phyloP scores from a whole-genome alignment of 2,888 invertebrate genomes.

The Sabatieria punctata region DNA sequence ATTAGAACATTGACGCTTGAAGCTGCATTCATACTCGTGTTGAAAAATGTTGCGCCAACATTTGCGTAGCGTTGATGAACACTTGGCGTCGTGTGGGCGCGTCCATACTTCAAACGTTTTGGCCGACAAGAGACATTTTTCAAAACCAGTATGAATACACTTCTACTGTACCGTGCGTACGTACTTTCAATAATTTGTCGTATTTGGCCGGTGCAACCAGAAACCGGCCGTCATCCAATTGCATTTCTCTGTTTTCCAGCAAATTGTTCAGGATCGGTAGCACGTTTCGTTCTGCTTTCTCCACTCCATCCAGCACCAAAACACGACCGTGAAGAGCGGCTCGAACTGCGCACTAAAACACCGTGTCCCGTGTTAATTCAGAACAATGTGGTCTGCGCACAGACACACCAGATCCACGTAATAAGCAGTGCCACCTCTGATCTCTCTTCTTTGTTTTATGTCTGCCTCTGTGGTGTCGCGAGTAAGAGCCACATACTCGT shows the following conservation, averaged over 20 bases:
- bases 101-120: too few relatives aligned
- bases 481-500: constrained; percentile 80
- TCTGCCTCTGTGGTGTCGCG: constrained; percentile 93
- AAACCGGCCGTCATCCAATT: constrained; percentile 86
- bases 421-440: constrained; percentile 62
- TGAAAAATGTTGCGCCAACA: too few relatives aligned
- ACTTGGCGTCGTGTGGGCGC: too few relatives aligned
- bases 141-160: too few relatives aligned
- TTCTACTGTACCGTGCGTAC: not conserved
- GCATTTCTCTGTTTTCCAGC: constrained; percentile 92
- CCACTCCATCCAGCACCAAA: constrained; percentile 79
- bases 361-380: not conserved
- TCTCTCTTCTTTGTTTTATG: constrained; percentile 83
- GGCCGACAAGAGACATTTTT: too few relatives aligned
- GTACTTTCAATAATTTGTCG: constrained; percentile 65
- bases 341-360: constrained; percentile 63
- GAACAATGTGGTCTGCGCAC: not conserved
- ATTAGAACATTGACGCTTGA: too few relatives aligned
- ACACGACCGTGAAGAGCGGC: constrained; percentile 75
- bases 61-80: too few relatives aligned
- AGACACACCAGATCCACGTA: constrained; percentile 69
- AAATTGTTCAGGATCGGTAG: constrained; percentile 86
- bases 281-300: constrained; percentile 92
- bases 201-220: constrained; percentile 71
- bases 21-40: too few relatives aligned